Evolutionary conservation across 2,888 invertebrate species (phyloP).

Genomic region (Ichneumoninae sp.): DNA sequence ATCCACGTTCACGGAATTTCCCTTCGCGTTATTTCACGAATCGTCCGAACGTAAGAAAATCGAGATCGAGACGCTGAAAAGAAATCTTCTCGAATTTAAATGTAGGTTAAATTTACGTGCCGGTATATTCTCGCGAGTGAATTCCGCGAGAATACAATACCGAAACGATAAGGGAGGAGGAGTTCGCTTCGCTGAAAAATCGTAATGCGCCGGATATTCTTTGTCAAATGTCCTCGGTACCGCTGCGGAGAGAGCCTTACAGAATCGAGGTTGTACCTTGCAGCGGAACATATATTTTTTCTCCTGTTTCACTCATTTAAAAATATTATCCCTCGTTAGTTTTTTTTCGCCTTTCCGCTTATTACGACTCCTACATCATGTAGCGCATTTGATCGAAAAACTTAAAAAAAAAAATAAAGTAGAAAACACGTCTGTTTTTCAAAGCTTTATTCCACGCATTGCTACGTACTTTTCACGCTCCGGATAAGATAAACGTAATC

Average conservation of each 20-base stretch:
- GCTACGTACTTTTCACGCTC: not conserved
- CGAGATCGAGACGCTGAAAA: slow-evolving; percentile 7
- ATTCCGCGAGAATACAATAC: slow-evolving; percentile 35
- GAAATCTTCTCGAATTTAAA: slow-evolving; percentile 21
- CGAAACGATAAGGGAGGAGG: slow-evolving; percentile 32
- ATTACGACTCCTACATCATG: not conserved
- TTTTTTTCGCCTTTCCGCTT: not conserved
- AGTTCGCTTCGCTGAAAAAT: slow-evolving; percentile 51
- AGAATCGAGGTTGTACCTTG: slow-evolving; percentile 18
- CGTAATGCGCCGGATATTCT: slow-evolving; percentile 40
- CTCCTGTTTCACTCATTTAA: not conserved
- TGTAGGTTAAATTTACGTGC: slow-evolving; percentile 24
- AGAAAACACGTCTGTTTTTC: not conserved
- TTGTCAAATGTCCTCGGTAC: slow-evolving; percentile 26
- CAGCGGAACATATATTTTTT: not conserved
- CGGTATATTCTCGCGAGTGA: slow-evolving; percentile 48
- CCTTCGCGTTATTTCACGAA: not conserved
- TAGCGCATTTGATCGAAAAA: not conserved
- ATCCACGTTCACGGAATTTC: not conserved
- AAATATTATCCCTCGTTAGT: not conserved
- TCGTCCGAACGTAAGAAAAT: slow-evolving; percentile 11
- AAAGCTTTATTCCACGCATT: not conserved
- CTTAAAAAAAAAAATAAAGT: not conserved
- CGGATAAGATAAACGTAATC: not conserved
- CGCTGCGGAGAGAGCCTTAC: slow-evolving; percentile 34